phyloP scores from a whole-genome alignment of 2,888 invertebrate species.

The Epinotia bilunana region DNA sequence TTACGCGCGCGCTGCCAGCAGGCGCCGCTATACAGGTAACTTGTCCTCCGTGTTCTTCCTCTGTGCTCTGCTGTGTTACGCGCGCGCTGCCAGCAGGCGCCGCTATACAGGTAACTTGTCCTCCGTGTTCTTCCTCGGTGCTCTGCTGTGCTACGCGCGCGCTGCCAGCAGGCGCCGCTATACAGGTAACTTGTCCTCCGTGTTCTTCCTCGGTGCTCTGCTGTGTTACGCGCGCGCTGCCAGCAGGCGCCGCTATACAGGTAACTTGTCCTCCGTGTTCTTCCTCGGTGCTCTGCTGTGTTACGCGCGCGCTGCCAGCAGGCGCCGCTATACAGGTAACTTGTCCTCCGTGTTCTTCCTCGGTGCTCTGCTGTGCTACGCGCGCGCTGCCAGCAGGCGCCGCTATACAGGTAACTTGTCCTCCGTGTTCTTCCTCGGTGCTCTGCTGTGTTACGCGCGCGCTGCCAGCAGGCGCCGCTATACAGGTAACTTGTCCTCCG shows the following conservation, averaged over 20 bases:
- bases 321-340: slow-evolving; percentile 91
- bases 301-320: slow-evolving; percentile 91
- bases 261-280: too few species aligned
- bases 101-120: slow-evolving; percentile 92
- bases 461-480: slow-evolving; percentile 89
- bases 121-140: slow-evolving; percentile 96
- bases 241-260: slow-evolving; percentile 89
- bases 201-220: slow-evolving; percentile 96
- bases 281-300: slow-evolving; percentile 95
- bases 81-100: slow-evolving; percentile 89
- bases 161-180: slow-evolving; percentile 89
- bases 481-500: too few species aligned
- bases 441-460: slow-evolving; percentile 93
- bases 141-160: slow-evolving; percentile 93
- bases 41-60: too few species aligned
- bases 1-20: slow-evolving; percentile 91
- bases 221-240: slow-evolving; percentile 93
- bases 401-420: slow-evolving; percentile 92
- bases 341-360: too few species aligned
- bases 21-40: slow-evolving; percentile 91
- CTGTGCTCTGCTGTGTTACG: slow-evolving; percentile 94
- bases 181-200: too few species aligned
- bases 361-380: slow-evolving; percentile 94
- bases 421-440: slow-evolving; percentile 96
- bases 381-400: slow-evolving; percentile 89